Percentiles rank a stretch among this genome's conserved stretches.
These are phyloP conservation scores for Rapana venosa DNA, from an alignment of 2,888 invertebrate genomes.

Conservation along the genomic window DNA sequence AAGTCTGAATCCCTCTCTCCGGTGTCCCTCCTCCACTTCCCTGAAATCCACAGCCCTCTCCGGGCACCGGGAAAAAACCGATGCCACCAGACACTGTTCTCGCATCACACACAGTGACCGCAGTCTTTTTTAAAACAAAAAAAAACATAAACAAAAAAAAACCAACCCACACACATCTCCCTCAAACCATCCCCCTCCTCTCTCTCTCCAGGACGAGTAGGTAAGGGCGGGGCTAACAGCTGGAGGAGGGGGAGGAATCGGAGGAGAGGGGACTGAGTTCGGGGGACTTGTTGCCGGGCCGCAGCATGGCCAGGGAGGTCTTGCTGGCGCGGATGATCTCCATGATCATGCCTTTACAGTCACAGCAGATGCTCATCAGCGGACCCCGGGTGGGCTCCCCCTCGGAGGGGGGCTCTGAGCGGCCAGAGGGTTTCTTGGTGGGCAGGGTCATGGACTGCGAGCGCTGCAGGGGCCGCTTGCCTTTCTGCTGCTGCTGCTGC, in stretches of 20 bases:
- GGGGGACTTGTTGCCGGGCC: neutral
- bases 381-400: conserved; percentile 79
- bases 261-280: neutral
- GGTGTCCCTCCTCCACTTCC: neutral
- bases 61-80: neutral
- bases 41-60: neutral
- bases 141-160: too few species aligned
- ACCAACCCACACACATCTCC: neutral
- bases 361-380: conserved; percentile 94
- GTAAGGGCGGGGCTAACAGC: neutral
- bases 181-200: neutral
- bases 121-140: neutral
- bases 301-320: conserved; percentile 77
- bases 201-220: neutral
- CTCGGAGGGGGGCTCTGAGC: neutral
- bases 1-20: neutral
- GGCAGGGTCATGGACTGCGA: conserved; percentile 64
- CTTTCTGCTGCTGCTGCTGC: conserved; percentile 40
- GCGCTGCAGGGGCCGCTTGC: conserved; percentile 60
- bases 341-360: conserved; percentile 95
- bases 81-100: neutral
- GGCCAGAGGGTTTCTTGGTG: conserved; percentile 52
- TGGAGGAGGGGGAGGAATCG: neutral
- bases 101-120: neutral
- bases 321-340: conserved; percentile 94